phyloP scores from a whole-genome alignment of 2,888 invertebrate species.

The Adela reaumurella region DNA sequence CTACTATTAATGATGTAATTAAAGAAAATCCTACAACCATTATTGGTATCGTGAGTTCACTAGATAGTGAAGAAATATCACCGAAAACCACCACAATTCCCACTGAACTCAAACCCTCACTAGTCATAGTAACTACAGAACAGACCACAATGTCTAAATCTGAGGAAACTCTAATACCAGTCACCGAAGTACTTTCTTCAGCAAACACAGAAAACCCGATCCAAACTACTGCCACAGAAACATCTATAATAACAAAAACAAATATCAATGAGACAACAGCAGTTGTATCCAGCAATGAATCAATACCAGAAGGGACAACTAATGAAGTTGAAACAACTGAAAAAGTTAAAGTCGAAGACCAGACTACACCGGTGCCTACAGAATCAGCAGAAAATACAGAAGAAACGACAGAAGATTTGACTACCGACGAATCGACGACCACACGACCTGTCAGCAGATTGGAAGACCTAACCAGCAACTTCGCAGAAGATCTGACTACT shows the following conservation, averaged over 20 bases:
- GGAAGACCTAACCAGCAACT: constrained; percentile 28
- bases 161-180: constrained; percentile 12
- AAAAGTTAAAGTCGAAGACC: constrained; percentile 24
- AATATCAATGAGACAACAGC: too few relatives aligned
- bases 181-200: background rate
- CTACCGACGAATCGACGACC: constrained; percentile 22
- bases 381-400: constrained; percentile 15
- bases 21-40: too few relatives aligned
- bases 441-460: constrained; percentile 24
- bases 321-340: constrained; percentile 30
- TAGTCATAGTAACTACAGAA: too few relatives aligned
- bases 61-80: too few relatives aligned
- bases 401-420: constrained; percentile 18
- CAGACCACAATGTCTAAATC: constrained; percentile 14
- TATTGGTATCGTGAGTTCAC: too few relatives aligned
- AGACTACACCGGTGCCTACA: constrained; percentile 16
- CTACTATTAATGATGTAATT: too few relatives aligned
- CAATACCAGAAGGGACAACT: constrained; percentile 7
- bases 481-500: constrained; percentile 28
- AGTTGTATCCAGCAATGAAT: constrained; percentile 12
- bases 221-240: too few relatives aligned
- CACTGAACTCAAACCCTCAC: too few relatives aligned
- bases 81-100: too few relatives aligned
- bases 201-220: background rate
- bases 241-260: too few relatives aligned